Percentiles rank a stretch among this genome's conserved stretches.
phyloP scores from a whole-genome alignment of 1,140 invertebrate genomes.

The Drosophila ercepeae region DNA sequence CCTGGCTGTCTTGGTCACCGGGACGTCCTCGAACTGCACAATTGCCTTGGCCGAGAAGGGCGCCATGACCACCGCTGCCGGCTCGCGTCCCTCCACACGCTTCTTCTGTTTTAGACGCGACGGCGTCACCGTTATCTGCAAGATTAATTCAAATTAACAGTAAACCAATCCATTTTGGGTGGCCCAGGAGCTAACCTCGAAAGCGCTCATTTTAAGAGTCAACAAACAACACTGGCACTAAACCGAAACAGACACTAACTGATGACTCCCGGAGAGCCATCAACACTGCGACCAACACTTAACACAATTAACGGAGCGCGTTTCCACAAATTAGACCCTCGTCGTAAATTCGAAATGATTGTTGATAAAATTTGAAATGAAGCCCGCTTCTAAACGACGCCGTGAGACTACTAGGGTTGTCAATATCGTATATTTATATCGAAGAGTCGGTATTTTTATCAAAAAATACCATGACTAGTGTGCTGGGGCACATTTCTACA shows the following conservation, averaged over 20 bases:
- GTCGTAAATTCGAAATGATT: not conserved
- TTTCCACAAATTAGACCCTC: slow-evolving; percentile 13
- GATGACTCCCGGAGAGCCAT: slow-evolving; percentile 17
- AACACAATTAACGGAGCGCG: slow-evolving; percentile 46
- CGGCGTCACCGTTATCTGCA: slow-evolving; percentile 70
- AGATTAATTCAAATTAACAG: not conserved
- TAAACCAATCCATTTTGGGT: not conserved
- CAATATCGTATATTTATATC: too few species aligned
- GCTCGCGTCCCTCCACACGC: slow-evolving; percentile 65
- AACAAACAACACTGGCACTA: slow-evolving; percentile 20
- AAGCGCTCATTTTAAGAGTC: slow-evolving; percentile 65
- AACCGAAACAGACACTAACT: slow-evolving; percentile 16
- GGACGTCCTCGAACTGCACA: slow-evolving; percentile 87
- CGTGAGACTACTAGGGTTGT: not conserved
- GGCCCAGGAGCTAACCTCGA: slow-evolving; percentile 52
- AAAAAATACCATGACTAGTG: too few species aligned
- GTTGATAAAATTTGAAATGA: slow-evolving; percentile 35
- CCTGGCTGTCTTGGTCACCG: slow-evolving; percentile 84
- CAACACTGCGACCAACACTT: slow-evolving; percentile 35
- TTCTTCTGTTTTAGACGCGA: slow-evolving; percentile 71
- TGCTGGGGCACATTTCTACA: too few species aligned
- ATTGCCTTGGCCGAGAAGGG: slow-evolving; percentile 87
- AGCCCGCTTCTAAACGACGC: slow-evolving; percentile 12
- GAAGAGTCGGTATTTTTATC: too few species aligned
- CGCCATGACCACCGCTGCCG: slow-evolving; percentile 84